Evolutionary conservation across 92 coral and sea anemone genomes (phyloP).

Genomic region (Diadumene lineata): DNA sequence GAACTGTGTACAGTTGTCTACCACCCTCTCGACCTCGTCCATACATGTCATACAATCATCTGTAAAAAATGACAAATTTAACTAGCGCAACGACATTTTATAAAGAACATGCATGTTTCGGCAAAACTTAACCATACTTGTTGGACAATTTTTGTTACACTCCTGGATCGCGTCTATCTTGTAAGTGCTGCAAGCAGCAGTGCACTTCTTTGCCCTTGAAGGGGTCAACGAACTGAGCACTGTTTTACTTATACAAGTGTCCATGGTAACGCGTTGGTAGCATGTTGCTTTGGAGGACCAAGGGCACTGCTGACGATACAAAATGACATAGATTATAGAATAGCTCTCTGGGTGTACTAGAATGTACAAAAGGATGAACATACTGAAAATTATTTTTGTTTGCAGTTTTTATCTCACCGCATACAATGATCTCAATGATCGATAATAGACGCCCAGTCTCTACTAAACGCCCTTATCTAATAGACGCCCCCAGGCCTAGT

Average conservation of each 20-base stretch:
- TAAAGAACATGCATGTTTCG: background rate
- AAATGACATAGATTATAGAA: too few species aligned
- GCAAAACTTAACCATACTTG: background rate
- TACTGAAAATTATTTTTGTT: too few species aligned
- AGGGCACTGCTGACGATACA: background rate
- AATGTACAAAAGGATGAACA: too few species aligned
- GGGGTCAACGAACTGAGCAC: background rate
- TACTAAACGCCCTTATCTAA: too few species aligned
- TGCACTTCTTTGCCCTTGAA: background rate
- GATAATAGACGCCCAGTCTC: too few species aligned
- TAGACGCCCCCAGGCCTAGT: too few species aligned
- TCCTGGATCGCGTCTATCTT: background rate
- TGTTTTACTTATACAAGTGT: background rate
- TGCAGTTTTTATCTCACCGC: too few species aligned
- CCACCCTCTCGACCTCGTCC: conserved; percentile 39
- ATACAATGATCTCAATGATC: too few species aligned
- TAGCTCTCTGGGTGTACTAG: too few species aligned
- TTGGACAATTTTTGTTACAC: conserved; percentile 2
- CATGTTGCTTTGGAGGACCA: background rate
- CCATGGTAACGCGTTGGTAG: background rate
- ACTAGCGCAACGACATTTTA: background rate
- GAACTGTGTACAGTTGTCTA: conserved; percentile 51
- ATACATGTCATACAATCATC: conserved; percentile 57
- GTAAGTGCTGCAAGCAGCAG: background rate
- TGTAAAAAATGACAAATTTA: background rate